Conservation (phyloP, 2,797 vertebrate genomes). For the Petrocephalus schoutedeni region DNA sequence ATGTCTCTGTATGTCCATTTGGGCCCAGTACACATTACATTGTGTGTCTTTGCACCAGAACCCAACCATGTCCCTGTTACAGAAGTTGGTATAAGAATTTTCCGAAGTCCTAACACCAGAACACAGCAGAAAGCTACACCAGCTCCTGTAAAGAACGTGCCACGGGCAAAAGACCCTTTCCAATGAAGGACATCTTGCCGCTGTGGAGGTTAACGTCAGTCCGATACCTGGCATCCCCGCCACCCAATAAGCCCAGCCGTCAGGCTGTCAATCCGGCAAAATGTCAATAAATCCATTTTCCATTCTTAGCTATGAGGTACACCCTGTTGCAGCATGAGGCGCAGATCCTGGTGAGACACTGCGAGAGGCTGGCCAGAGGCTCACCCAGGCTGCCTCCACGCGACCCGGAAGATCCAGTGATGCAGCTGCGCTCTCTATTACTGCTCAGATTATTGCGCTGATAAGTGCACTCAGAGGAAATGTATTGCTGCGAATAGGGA, state of each 20-base stretch:
- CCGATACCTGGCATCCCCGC: background rate
- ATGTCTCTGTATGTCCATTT: too few relatives aligned
- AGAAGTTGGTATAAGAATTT: background rate
- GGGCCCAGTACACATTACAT: too few relatives aligned
- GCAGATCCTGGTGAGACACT: background rate
- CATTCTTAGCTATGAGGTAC: background rate
- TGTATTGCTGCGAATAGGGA: background rate
- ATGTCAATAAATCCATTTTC: background rate
- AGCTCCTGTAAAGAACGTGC: background rate
- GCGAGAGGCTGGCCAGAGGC: background rate
- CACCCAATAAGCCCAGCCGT: background rate
- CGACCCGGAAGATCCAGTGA: background rate
- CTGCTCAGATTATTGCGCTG: background rate
- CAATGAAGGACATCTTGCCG: background rate
- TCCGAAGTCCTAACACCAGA: background rate
- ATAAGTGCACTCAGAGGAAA: background rate
- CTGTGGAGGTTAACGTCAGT: background rate
- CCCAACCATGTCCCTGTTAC: constrained; percentile 12
- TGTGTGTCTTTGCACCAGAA: background rate
- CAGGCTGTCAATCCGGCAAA: background rate
- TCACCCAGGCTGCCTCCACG: background rate
- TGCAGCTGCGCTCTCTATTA: background rate
- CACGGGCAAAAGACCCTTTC: background rate
- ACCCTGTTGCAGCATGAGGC: background rate
- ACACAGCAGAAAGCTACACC: background rate